These are phyloP conservation scores for Ornithoptera alexandrae DNA, from an alignment of 2,888 invertebrate species.

Conservation along the genomic window DNA sequence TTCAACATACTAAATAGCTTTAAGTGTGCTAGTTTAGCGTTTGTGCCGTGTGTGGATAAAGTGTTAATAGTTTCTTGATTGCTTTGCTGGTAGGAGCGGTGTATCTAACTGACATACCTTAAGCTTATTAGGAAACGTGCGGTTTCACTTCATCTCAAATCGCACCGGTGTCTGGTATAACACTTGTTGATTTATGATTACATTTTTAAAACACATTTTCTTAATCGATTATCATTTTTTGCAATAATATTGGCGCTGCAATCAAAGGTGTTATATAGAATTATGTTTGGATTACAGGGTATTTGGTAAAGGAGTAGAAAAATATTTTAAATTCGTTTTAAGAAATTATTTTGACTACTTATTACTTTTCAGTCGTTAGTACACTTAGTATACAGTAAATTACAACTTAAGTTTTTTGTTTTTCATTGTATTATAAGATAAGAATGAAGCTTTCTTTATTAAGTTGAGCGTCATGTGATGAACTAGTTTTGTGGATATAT, in stretches of 20 bases:
- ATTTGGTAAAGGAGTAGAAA: neutral
- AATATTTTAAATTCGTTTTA: neutral
- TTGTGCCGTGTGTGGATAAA: slow-evolving; percentile 1
- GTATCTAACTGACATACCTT: slow-evolving; percentile 17
- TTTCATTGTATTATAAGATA: neutral
- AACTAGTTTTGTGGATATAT: slow-evolving; percentile 70
- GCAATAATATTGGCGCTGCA: neutral
- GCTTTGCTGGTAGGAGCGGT: slow-evolving; percentile 4
- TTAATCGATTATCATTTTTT: slow-evolving; percentile 16
- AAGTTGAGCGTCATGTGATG: slow-evolving; percentile 37
- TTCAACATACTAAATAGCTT: neutral
- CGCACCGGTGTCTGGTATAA: slow-evolving; percentile 12
- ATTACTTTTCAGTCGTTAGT: too few relatives aligned
- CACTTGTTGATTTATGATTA: slow-evolving; percentile 27
- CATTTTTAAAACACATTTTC: slow-evolving; percentile 20
- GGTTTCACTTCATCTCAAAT: slow-evolving; percentile 20
- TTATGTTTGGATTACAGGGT: neutral
- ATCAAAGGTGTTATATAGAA: neutral
- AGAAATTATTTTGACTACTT: too few relatives aligned
- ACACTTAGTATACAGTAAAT: neutral
- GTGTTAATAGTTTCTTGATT: slow-evolving; percentile 11
- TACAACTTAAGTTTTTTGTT: neutral
- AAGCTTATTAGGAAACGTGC: slow-evolving; percentile 27
- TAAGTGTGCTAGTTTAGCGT: neutral
- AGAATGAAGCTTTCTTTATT: slow-evolving; percentile 13